phyloP scores from a whole-genome alignment of 2,797 vertebrate genomes.

The Spinibarbus caldwelli region DNA sequence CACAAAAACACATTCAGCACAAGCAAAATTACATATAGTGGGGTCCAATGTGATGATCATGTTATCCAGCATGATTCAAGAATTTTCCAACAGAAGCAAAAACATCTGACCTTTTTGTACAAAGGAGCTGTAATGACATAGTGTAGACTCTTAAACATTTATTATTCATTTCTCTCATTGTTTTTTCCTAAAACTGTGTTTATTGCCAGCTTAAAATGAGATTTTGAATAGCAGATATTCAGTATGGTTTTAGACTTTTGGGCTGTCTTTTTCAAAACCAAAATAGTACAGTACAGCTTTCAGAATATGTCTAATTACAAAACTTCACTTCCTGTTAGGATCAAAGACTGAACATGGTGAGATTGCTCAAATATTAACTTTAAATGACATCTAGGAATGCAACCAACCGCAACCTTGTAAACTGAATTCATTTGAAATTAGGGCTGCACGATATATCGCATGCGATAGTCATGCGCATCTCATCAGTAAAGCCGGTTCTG shows the following conservation, averaged over 20 bases:
- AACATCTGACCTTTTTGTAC: slow-evolving; percentile 6
- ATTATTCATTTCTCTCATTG: background rate
- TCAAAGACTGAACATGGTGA: background rate
- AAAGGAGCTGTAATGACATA: background rate
- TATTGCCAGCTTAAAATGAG: background rate
- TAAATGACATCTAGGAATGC: background rate
- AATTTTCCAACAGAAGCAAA: background rate
- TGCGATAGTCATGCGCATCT: no score
- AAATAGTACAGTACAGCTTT: background rate
- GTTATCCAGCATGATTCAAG: background rate
- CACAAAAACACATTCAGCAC: background rate
- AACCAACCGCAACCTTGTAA: background rate
- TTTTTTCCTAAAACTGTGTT: background rate
- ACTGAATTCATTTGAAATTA: no score
- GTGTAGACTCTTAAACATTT: background rate
- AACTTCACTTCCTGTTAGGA: background rate
- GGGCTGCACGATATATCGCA: no score
- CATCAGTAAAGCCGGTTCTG: no score
- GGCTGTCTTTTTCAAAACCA: background rate
- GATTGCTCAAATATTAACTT: slow-evolving; percentile 12
- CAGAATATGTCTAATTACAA: background rate
- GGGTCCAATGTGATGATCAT: background rate
- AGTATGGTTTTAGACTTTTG: background rate
- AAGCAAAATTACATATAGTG: background rate
- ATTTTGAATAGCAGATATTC: background rate